Evolutionary conservation across 2,113 vertebrate genomes (phyloP).

Genomic region (Solenodon paradoxus): DNA sequence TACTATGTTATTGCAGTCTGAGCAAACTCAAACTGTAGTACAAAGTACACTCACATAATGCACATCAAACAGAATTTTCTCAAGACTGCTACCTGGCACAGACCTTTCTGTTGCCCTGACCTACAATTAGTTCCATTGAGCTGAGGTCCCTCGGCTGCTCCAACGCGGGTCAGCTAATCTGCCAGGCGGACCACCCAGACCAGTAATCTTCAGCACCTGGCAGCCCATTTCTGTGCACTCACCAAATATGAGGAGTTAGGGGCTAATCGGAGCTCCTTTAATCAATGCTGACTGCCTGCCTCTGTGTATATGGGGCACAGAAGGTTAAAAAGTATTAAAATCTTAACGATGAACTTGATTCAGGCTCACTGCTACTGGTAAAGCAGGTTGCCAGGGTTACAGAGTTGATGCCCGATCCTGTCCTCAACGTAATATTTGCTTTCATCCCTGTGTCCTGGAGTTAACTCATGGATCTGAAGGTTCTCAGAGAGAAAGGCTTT

Average conservation of each 20-base stretch:
- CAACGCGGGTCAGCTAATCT: constrained; percentile 42
- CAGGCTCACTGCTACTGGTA: constrained; percentile 72
- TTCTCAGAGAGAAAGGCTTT: constrained; percentile 45
- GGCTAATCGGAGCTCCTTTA: constrained; percentile 82
- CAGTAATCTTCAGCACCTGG: constrained; percentile 83
- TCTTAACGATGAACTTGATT: constrained; percentile 80
- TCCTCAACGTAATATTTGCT: constrained; percentile 42
- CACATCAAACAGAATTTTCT: neutral
- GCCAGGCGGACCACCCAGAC: constrained; percentile 82
- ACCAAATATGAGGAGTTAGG: constrained; percentile 81
- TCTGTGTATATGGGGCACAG: constrained; percentile 80
- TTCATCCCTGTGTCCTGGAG: constrained; percentile 13
- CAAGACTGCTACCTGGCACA: neutral
- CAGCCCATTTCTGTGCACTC: constrained; percentile 77
- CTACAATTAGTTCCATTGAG: neutral
- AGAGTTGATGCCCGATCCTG: constrained; percentile 28
- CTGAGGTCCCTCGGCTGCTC: neutral
- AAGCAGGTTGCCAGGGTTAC: constrained; percentile 71
- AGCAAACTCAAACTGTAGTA: too few relatives aligned
- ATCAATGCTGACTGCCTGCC: constrained; percentile 83
- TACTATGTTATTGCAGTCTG: neutral
- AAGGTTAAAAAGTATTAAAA: constrained; percentile 82
- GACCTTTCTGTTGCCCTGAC: neutral
- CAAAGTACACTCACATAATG: neutral
- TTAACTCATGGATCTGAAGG: neutral